Evolutionary conservation across 2,888 invertebrate species (phyloP).

Genomic region (Lepidonotus clava): DNA sequence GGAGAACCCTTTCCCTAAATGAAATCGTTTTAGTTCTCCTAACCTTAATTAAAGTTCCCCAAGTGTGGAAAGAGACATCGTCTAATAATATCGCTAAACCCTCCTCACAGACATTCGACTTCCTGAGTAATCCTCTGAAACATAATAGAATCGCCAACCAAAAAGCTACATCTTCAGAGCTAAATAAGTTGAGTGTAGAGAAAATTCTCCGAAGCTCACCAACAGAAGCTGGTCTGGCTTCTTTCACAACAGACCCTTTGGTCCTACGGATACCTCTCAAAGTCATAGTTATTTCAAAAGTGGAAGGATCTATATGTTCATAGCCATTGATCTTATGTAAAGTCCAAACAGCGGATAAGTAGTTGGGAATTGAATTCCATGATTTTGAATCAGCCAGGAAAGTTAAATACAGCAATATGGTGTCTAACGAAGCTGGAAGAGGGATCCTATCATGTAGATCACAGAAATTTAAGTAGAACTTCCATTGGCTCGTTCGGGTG

Average conservation of each 20-base stretch:
- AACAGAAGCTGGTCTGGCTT: neutral
- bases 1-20: neutral
- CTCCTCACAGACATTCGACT: neutral
- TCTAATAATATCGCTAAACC: neutral
- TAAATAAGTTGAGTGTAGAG: neutral
- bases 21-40: neutral
- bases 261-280: neutral
- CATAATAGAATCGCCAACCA: neutral
- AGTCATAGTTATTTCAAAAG: neutral
- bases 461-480: neutral
- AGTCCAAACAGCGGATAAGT: neutral
- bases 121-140: neutral
- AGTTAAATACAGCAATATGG: neutral
- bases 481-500: neutral
- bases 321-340: neutral
- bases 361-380: neutral
- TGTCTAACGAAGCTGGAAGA: neutral
- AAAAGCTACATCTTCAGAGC: neutral
- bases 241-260: neutral
- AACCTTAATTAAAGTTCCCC: neutral
- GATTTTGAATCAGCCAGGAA: neutral
- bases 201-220: neutral
- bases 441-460: neutral
- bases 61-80: neutral
- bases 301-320: neutral